phyloP scores from a whole-genome alignment of 2,888 invertebrate genomes.

The Micropterix aruncella region DNA sequence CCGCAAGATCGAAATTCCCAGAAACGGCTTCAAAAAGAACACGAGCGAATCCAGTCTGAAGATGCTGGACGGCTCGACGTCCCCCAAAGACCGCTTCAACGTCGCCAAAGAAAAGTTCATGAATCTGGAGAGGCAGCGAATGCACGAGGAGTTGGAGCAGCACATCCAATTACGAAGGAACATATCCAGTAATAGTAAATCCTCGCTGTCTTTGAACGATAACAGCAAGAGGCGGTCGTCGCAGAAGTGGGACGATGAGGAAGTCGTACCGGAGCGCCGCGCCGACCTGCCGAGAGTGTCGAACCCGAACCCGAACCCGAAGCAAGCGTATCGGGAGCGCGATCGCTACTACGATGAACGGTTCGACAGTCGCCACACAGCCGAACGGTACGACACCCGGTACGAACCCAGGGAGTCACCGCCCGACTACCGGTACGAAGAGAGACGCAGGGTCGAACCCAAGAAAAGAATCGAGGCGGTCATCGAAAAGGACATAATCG shows the following conservation, averaged over 20 bases:
- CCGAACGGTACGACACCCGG: background rate
- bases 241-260: conserved; percentile 10
- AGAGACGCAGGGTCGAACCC: background rate
- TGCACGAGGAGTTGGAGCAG: conserved; percentile 40
- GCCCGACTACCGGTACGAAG: background rate
- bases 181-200: conserved; percentile 37
- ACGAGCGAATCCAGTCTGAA: conserved; percentile 34
- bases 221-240: conserved; percentile 20
- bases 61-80: conserved; percentile 24
- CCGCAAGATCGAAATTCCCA: conserved; percentile 17
- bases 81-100: conserved; percentile 68
- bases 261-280: conserved; percentile 9
- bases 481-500: conserved; percentile 33
- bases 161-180: conserved; percentile 37
- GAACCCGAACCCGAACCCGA: conserved; percentile 19
- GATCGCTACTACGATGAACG: conserved; percentile 17
- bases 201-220: conserved; percentile 35
- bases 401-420: background rate
- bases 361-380: background rate
- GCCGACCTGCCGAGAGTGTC: conserved; percentile 8
- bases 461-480: conserved; percentile 14
- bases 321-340: conserved; percentile 31
- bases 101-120: conserved; percentile 79
- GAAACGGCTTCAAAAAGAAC: background rate
- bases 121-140: conserved; percentile 58